Percentiles rank a stretch among this genome's conserved stretches.
Evolutionary conservation across 2,113 vertebrate genomes (phyloP).

Genomic region (Tylochromis polylepis): DNA sequence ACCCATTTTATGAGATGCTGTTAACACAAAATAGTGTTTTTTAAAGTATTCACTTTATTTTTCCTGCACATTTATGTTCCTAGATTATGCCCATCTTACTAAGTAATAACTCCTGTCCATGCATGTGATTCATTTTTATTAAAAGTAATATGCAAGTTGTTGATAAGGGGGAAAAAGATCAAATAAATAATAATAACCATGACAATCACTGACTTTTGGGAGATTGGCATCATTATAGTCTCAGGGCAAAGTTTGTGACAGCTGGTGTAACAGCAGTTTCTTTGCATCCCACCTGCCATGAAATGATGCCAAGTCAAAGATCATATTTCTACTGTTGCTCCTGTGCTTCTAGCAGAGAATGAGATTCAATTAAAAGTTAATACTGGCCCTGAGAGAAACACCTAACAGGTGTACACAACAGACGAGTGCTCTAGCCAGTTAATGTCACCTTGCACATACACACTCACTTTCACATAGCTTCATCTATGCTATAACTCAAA

Average conservation of each 20-base stretch:
- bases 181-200: not conserved
- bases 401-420: slow-evolving; percentile 20
- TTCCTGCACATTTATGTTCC: not conserved
- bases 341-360: not conserved
- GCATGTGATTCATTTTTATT: not conserved
- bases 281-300: slow-evolving; percentile 15
- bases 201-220: not conserved
- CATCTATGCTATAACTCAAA: not conserved
- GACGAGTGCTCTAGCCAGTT: slow-evolving; percentile 8
- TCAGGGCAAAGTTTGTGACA: slow-evolving; percentile 5
- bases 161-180: not conserved
- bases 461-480: not conserved
- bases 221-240: not conserved
- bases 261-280: slow-evolving; percentile 13
- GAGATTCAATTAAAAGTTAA: slow-evolving; percentile 39
- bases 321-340: slow-evolving; percentile 1
- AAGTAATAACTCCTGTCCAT: not conserved
- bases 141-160: not conserved
- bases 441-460: not conserved
- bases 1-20: not conserved
- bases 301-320: slow-evolving; percentile 31
- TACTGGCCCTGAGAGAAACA: not conserved
- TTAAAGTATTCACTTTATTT: not conserved
- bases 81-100: not conserved
- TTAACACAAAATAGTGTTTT: not conserved